Evolutionary conservation across 2,113 vertebrate genomes (phyloP).

Genomic region (Antechinus stuartii): DNA sequence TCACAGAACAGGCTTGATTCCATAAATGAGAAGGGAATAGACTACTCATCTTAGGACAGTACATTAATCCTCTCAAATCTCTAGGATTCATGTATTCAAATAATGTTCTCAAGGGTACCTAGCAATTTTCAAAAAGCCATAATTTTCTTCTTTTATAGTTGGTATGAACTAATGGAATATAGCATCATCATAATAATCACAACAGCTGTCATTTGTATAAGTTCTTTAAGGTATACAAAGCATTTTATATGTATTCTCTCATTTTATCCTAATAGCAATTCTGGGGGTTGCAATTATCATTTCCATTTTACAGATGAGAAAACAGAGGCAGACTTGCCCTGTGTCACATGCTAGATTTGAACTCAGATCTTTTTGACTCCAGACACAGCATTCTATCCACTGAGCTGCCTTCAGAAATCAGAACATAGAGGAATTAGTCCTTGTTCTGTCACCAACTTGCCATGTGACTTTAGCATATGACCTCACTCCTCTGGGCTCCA

Average conservation of each 20-base stretch:
- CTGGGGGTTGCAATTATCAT: not conserved
- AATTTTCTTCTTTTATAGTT: not conserved
- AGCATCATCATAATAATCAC: not conserved
- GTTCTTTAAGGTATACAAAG: not conserved
- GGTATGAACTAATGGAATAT: not conserved
- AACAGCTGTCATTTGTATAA: not conserved
- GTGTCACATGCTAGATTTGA: not conserved
- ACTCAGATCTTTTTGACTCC: not conserved
- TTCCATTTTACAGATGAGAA: not conserved
- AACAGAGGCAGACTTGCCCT: not conserved
- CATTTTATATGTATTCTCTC: not conserved
- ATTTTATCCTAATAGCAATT: conserved; percentile 6
- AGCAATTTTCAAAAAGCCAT: not conserved
- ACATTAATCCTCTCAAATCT: not conserved
- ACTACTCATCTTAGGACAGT: not conserved
- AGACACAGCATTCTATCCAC: not conserved
- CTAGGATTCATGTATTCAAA: not conserved
- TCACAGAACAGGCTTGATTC: not conserved
- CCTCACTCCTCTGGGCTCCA: not conserved
- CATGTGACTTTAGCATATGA: not conserved
- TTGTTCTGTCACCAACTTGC: not conserved
- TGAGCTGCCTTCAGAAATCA: not conserved
- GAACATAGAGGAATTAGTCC: not conserved
- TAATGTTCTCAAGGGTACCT: not conserved
- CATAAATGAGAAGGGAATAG: not conserved